These are phyloP conservation scores for Graptemys geographica DNA, from an alignment of 2,797 vertebrate species.

Conservation along the genomic window DNA sequence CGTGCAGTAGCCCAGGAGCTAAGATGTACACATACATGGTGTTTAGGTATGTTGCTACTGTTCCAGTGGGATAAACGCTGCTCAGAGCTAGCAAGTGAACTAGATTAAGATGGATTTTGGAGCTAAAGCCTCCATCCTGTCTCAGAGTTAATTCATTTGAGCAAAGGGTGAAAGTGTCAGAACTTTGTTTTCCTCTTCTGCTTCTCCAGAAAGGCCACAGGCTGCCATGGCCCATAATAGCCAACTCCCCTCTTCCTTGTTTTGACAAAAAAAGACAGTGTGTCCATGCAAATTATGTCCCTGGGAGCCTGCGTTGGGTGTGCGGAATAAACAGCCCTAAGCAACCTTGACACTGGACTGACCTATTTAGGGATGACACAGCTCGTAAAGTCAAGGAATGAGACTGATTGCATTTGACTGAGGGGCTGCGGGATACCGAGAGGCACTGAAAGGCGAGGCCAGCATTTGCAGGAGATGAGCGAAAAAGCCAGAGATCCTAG, in stretches of 20 bases:
- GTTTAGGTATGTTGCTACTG: not conserved
- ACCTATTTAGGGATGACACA: slow-evolving; percentile 61
- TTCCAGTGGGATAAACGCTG: not conserved
- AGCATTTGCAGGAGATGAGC: not conserved
- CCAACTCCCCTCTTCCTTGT: not conserved
- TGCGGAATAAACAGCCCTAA: not conserved
- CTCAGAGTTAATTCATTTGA: not conserved
- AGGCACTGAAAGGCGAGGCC: not conserved
- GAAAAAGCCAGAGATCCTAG: not conserved
- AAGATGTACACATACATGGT: not conserved
- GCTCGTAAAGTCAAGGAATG: not conserved
- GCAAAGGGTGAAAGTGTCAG: not conserved
- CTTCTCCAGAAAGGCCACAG: not conserved
- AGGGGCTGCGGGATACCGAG: not conserved
- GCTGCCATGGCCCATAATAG: not conserved
- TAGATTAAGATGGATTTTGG: not conserved
- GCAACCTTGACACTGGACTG: slow-evolving; percentile 23
- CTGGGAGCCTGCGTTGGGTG: not conserved
- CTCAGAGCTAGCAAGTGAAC: not conserved
- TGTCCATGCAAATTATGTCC: not conserved
- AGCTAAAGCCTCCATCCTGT: not conserved
- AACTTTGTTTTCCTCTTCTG: not conserved
- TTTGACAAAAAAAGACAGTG: not conserved
- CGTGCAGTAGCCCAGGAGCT: not conserved
- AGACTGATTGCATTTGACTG: slow-evolving; percentile 28